Conservation (phyloP, 2,797 vertebrate species). For the Cossypha caffra region DNA sequence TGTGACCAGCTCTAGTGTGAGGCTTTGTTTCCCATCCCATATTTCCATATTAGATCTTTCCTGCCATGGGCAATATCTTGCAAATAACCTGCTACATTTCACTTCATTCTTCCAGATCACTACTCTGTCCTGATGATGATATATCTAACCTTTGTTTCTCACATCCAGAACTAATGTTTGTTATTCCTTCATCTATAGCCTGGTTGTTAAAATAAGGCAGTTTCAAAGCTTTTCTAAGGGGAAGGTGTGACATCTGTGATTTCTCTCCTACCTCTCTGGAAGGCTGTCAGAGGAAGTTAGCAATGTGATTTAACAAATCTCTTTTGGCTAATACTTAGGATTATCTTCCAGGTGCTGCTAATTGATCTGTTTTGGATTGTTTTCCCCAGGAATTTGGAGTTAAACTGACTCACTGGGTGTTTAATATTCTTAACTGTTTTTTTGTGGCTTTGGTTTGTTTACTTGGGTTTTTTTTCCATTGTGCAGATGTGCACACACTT, state of each 20-base stretch:
- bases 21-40: not conserved
- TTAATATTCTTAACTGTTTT: not conserved
- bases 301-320: not conserved
- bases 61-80: not conserved
- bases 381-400: not conserved
- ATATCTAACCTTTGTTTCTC: conserved; percentile 16
- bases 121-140: not conserved
- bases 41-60: not conserved
- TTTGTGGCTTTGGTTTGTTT: not conserved
- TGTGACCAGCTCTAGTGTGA: not conserved
- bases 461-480: not conserved
- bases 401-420: not conserved
- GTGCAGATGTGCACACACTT: rapidly evolving
- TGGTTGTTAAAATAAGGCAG: not conserved
- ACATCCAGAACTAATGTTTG: not conserved
- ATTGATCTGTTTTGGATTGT: not conserved
- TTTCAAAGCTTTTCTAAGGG: not conserved
- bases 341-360: conserved; percentile 14
- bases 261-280: not conserved
- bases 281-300: conserved; percentile 16
- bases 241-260: not conserved
- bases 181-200: not conserved
- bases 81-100: not conserved
- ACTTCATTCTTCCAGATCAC: not conserved
- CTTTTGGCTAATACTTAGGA: not conserved